Evolutionary conservation across 2,888 invertebrate species (phyloP).

Genomic region (Xestoiulus laeticollis): DNA sequence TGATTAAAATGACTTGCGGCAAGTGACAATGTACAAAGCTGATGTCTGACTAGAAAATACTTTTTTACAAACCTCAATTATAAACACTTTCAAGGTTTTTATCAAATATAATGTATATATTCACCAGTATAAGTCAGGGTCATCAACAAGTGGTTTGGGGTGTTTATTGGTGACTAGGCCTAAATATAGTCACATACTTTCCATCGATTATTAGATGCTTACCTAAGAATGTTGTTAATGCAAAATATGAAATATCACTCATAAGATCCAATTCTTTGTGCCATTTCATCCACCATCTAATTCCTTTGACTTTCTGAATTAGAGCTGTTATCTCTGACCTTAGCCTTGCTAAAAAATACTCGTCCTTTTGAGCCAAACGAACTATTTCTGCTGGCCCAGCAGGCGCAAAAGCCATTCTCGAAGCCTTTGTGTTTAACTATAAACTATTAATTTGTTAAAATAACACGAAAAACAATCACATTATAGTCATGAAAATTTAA

Average conservation of each 20-base stretch:
- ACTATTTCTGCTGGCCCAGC: constrained; percentile 53
- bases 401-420: not conserved
- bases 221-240: constrained; percentile 51
- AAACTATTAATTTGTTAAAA: not conserved
- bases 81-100: no score
- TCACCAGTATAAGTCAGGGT: no score
- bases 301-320: constrained; percentile 51
- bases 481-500: not conserved
- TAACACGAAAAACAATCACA: not conserved
- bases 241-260: constrained; percentile 47
- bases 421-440: not conserved
- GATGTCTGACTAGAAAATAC: no score
- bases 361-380: constrained; percentile 51
- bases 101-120: no score
- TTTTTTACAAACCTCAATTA: no score
- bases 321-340: constrained; percentile 45
- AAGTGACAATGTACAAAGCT: no score
- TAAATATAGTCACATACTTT: no score
- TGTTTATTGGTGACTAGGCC: no score
- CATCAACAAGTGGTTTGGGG: no score
- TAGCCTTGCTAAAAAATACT: constrained; percentile 49
- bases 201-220: not conserved
- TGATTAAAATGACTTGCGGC: no score
- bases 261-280: constrained; percentile 50
- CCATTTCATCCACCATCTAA: constrained; percentile 52